A percentile compares a stretch with the other conserved stretches of the same genome.
Conservation (phyloP, 2,113 vertebrate species). For the Aptenodytes patagonicus region DNA sequence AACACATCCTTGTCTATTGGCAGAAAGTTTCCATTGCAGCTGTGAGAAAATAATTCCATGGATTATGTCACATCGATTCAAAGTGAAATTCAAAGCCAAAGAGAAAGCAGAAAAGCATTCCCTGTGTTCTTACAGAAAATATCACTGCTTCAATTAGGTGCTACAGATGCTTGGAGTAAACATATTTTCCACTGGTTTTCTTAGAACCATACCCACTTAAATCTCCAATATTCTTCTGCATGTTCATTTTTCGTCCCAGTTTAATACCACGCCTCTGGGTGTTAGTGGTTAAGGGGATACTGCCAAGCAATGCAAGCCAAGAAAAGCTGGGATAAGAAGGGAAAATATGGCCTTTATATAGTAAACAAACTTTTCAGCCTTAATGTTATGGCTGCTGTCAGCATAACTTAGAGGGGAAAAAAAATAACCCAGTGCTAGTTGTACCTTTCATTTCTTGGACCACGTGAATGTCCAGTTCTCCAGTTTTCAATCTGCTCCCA, state of each 20-base stretch:
- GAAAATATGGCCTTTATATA: constrained; percentile 30
- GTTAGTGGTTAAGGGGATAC: constrained; percentile 49
- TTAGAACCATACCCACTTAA: constrained; percentile 46
- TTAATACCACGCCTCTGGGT: constrained; percentile 53
- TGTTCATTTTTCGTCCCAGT: constrained; percentile 45
- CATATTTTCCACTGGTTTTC: constrained; percentile 44
- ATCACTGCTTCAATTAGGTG: constrained; percentile 39
- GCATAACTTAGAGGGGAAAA: neutral
- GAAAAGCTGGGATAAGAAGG: constrained; percentile 45
- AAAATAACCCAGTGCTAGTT: neutral
- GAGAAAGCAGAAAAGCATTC: constrained; percentile 54
- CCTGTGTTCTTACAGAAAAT: neutral
- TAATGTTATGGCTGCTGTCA: constrained; percentile 12
- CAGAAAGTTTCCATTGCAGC: constrained; percentile 62
- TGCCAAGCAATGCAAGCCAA: constrained; percentile 60
- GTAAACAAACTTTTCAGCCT: constrained; percentile 34
- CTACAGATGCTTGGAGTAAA: constrained; percentile 41
- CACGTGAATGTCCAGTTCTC: neutral
- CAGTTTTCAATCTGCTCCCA: neutral
- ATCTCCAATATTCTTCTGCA: constrained; percentile 56
- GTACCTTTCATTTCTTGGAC: constrained; percentile 8
- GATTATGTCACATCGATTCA: constrained; percentile 50
- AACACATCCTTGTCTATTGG: constrained; percentile 29
- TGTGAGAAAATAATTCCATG: constrained; percentile 42
- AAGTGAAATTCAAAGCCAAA: constrained; percentile 55